A percentile compares a stretch with the other conserved stretches of the same genome.
Conservation (phyloP, 2,113 vertebrate genomes). For the Proterorhinus semilunaris region DNA sequence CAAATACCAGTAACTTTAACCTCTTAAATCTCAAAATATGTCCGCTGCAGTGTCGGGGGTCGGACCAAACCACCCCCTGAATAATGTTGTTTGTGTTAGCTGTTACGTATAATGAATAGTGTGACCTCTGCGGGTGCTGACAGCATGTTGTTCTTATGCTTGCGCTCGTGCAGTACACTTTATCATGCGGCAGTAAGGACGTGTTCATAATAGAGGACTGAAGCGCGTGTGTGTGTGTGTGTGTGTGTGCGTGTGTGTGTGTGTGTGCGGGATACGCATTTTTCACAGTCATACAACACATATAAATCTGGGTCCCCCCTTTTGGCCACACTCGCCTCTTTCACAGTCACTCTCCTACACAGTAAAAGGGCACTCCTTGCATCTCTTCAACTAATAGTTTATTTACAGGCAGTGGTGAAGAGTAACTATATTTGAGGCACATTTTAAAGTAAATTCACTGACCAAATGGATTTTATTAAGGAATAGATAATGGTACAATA, state of each 20-base stretch:
- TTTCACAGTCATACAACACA: constrained; percentile 49
- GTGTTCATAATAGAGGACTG: constrained; percentile 27
- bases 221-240: constrained; percentile 36
- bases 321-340: constrained; percentile 62
- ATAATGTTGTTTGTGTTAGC: constrained; percentile 51
- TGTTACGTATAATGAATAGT: constrained; percentile 31
- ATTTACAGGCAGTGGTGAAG: background rate
- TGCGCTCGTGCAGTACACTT: constrained; percentile 7
- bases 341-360: constrained; percentile 67
- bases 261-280: constrained; percentile 40
- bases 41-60: constrained; percentile 1
- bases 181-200: constrained; percentile 20
- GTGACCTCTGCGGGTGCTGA: constrained; percentile 20
- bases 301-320: constrained; percentile 62
- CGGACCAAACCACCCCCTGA: constrained; percentile 31
- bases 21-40: background rate
- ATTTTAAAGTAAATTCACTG: background rate
- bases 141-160: constrained; percentile 25
- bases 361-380: constrained; percentile 73
- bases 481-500: too few relatives aligned
- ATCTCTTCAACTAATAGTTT: constrained; percentile 46
- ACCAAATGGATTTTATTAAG: background rate
- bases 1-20: too few relatives aligned
- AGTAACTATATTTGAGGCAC: background rate
- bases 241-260: constrained; percentile 37